Base-by-base conservation (phyloP, 92 coral and sea anemone genomes). In the Porites rus region DNA sequence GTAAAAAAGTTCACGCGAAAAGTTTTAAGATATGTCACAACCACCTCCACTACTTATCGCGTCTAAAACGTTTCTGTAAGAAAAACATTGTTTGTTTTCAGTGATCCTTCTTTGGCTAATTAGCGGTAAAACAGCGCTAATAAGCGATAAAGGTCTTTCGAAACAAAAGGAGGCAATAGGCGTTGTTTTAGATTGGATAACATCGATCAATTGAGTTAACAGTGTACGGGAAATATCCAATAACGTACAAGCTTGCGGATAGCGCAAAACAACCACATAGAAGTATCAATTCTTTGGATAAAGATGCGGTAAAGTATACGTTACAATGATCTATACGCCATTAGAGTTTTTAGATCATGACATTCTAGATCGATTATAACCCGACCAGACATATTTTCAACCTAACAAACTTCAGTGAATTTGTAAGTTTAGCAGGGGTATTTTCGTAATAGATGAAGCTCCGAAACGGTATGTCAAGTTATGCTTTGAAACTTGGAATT, bases 21-120 rank as follows among this genome's bases (percentile, higher is more conserved):
- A 16, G 7, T 11, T 66, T 14, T 31, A 19, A 25, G 51, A 52
- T 51, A n/a, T 22, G 54, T 81, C 53, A 43, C 50, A 19, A 18
- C 46, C 66, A 38, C 53, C 59, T 81, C 6, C 53, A 68, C 78
- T 46, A 18, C 74, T 83, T 74, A 74, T 83, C 87, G 12, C 80
- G 18, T 61, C 54, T 74, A 66, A 31, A 83, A 73, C 79, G 74
- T 73, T 74, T 59, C n/a, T 10, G 80, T 21, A 83, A 83, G 22
- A 28, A 83, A 62, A 83, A 74, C 87, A 74, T n/a, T 19, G 24
- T 64, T 83, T 74, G 74, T 79, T 83, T 72, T 83, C 87, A 9
- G 24, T 63, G 72, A 74, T 31, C 17, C 18, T 66, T 83, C 72
- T 74, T 74, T 83, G 87, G 73, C 80, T 83, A 83, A 83, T 83